Evolutionary conservation across 1,140 invertebrate species (phyloP), one percentile per base, ranked within the genome.

Genomic region (Maniola jurtina): DNA sequence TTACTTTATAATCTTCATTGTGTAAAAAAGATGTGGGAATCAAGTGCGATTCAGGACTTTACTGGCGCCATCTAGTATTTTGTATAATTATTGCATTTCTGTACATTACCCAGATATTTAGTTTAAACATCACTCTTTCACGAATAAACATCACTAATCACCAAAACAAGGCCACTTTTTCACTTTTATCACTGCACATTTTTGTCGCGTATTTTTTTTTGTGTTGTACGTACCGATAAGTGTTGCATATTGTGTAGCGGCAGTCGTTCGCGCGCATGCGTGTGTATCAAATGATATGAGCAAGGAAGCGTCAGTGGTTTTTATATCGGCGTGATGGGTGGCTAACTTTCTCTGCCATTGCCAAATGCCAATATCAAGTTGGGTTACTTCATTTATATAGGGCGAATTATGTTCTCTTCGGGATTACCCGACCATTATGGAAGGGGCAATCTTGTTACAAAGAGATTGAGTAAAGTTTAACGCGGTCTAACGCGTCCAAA

Each of bases 141-240:
- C 52, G 1, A 13, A 45, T 13, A 5, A 45, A 13, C 55, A 25
- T 61, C 70, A 70, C 73, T 16, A 45, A 55, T 50, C 54, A 64
- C 61, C n/a, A 42, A 47, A 59, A 61, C 63, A 35, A 54, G 42
- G 36, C 64, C 66, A 72, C 74, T 73, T 66, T 75, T 61, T 72
- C 70, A 63, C 69, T 66, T 52, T 7, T 5, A 45, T 45, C 70
- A 71, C 66, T 42, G 66, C 58, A 71, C 64, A 61, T 66, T 45
- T 52, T 52, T 15, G 38, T 13, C 45, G 55, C 50, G 62, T 64
- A 58, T 61, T 75, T 63, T 52, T 60, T 65, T 66, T 59, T 68
- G 67, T 64, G 62, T 48, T 77, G 70, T 88, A 90, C 88, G 86
- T 87, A 90, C 88, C 88, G 85, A 88, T 81, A 83, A 78, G 71